A percentile compares a stretch with the other conserved stretches of the same genome.
Evolutionary conservation across 2,113 vertebrate species (phyloP).

Genomic region (Cavia aperea): DNA sequence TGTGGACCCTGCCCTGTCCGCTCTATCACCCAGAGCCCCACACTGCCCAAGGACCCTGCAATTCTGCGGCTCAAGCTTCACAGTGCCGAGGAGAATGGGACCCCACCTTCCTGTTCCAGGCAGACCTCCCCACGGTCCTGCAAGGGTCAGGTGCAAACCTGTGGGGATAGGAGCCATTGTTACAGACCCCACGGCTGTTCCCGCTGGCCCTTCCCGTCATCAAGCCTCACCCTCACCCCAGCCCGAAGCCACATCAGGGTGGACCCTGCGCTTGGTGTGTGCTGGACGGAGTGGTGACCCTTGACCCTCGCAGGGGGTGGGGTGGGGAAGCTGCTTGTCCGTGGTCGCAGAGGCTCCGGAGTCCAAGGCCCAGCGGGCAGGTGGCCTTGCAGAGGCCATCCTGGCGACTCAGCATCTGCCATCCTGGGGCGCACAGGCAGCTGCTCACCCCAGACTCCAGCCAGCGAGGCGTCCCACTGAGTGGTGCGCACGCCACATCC

Average conservation of each 20-base stretch:
- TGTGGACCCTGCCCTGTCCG: not conserved
- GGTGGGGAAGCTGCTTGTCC: no score
- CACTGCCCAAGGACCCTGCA: fast-evolving
- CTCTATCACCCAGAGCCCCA: not conserved
- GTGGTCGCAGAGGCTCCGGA: not conserved
- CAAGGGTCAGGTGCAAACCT: fast-evolving
- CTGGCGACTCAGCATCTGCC: fast-evolving
- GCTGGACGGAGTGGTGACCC: not conserved
- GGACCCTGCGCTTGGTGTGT: not conserved
- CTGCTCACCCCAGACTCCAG: not conserved
- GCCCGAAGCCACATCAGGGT: not conserved
- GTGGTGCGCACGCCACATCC: not conserved
- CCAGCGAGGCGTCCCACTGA: not conserved
- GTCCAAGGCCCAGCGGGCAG: fast-evolving
- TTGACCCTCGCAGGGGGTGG: fast-evolving
- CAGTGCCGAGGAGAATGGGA: fast-evolving
- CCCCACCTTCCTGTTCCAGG: fast-evolving
- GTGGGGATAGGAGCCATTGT: fast-evolving
- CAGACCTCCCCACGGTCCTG: fast-evolving
- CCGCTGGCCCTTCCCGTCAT: fast-evolving
- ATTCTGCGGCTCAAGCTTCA: fast-evolving
- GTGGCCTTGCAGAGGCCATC: fast-evolving
- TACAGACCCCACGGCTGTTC: fast-evolving
- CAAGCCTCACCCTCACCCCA: not conserved
- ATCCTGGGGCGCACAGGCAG: not conserved